Evolutionary conservation across 2,888 invertebrate species (phyloP), one percentile per base, ranked within the genome.

Genomic region (Drosophila macrospina): DNA sequence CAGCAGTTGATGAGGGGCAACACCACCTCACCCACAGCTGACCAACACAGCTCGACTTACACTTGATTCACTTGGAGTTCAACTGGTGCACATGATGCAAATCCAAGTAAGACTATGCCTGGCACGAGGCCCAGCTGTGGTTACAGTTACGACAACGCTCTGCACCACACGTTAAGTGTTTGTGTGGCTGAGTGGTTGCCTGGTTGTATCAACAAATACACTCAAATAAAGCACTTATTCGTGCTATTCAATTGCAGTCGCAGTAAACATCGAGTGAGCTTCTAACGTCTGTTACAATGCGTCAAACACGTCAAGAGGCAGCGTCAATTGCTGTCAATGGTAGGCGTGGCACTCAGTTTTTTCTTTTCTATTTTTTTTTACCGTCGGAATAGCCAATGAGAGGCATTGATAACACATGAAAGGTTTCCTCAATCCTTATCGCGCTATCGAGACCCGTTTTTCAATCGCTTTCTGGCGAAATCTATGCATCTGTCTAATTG

Each of bases 101-200:
- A 48, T 47, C 48, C 63, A 82, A 72, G 63, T 55, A 45, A 57
- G 61, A 87, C 87, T 87, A 78, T 44, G 72, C 41, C 54, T 28
- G 41, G 24, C 69, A 51, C 20, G 44, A 56, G 44, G 42, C 48
- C 44, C 55, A 37, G 42, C 24, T 34, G 56, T 20, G 72, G 48
- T 61, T 39, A 36, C 28, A 30, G 37, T 50, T 30, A 47, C 41
- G 24, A 34, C 16, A 8, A 32, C 20, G 47, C 30, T 30, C 24
- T 61, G 60, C 61, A 68, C 68, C 45, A 28, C 59, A 54, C 56
- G 32, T 16, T 44, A 24, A 54, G 70, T 41, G 66, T n/a, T n/a
- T 48, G 41, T 51, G 28, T 28, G 28, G 28, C 6, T 8, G 28
- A 28, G 28, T 28, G 28, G 5, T 28, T 28, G 28, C 2, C 0